Base-by-base conservation (phyloP, 1,140 invertebrate species). In the Sminthurides bifidus region DNA sequence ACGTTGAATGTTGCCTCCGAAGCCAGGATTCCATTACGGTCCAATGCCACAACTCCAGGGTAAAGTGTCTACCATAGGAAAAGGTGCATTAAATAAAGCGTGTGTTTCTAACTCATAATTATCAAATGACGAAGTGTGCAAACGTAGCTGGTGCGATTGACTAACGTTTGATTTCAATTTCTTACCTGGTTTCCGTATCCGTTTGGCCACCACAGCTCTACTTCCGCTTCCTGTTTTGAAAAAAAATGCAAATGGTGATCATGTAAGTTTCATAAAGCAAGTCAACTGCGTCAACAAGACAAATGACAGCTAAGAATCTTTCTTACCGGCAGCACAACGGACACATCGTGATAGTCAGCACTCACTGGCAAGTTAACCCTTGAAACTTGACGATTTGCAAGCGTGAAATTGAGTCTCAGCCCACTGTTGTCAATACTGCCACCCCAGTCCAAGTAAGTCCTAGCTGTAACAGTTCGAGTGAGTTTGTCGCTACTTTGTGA, bases 161-260 rank as follows among this genome's bases (percentile, higher is more conserved):
- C n/a, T n/a, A n/a, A n/a, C n/a, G n/a, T n/a, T n/a, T 35, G n/a
- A 35, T 10, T 10, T 6, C 41, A 15, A 15, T n/a, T n/a, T n/a
- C n/a, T n/a, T n/a, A n/a, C n/a, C 46, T 59, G 49, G 6, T 58
- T 21, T 2, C 60, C 60, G 23, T 64, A 58, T 3, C 59, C 62
- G 45, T 21, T 58, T 37, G 61, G 61, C 61, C 61, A 63, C 61
- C 61, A 63, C 43, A 63, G 27, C 31, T 33, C 54, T 15, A 56
- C 53, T 19, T 59, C 33, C 0, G 26, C 21, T 38, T 45, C 52
- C 57, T 54, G 33, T 17, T 23, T 15, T 21, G n/a, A 52, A 15
- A 33, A 14, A 46, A 26, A 31, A 35, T 29, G 19, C 19, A 43
- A 14, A 12, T 19, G n/a, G n/a, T n/a, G n/a, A n/a, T n/a, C n/a